Percentiles rank a stretch among this genome's conserved stretches.
Evolutionary conservation across 1,140 invertebrate species (phyloP).

Genomic region (Lucilia cuprina): DNA sequence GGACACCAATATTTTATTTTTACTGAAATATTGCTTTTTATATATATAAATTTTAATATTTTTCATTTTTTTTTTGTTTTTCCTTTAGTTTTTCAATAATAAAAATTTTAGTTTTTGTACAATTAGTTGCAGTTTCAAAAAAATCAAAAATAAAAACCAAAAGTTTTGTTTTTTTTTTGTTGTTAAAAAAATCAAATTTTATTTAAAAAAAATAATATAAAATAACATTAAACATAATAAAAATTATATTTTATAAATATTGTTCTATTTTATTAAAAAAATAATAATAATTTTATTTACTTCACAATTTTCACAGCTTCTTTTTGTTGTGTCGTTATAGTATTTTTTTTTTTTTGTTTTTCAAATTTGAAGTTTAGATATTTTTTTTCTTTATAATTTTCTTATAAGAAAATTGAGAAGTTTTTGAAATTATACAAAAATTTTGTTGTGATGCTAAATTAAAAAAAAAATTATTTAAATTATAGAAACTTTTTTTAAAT

Average conservation of each 20-base stretch:
- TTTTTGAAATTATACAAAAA: neutral
- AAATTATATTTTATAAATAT: constrained; percentile 37
- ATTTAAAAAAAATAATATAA: constrained; percentile 42
- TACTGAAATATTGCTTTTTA: constrained; percentile 35
- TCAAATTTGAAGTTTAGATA: neutral
- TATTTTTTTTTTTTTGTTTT: neutral
- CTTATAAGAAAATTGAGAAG: constrained; percentile 12
- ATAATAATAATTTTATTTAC: constrained; percentile 25
- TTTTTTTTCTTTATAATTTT: constrained; percentile 4
- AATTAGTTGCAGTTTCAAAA: constrained; percentile 16
- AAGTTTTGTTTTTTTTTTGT: constrained; percentile 37
- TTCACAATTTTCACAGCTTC: constrained; percentile 25
- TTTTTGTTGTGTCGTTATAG: neutral
- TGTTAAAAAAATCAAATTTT: constrained; percentile 42
- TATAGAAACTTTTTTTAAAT: neutral
- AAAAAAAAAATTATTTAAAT: constrained; percentile 9
- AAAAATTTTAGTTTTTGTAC: constrained; percentile 28
- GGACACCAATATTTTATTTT: constrained; percentile 34
- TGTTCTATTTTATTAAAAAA: constrained; percentile 27
- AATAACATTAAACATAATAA: constrained; percentile 46
- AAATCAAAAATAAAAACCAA: neutral
- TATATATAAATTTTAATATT: neutral
- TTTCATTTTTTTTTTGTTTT: neutral
- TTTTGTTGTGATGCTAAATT: constrained; percentile 9
- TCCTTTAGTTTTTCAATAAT: neutral